Evolutionary conservation across 1,140 invertebrate genomes (phyloP), one percentile per base, ranked within the genome.

Genomic region (Colletes gigas): DNA sequence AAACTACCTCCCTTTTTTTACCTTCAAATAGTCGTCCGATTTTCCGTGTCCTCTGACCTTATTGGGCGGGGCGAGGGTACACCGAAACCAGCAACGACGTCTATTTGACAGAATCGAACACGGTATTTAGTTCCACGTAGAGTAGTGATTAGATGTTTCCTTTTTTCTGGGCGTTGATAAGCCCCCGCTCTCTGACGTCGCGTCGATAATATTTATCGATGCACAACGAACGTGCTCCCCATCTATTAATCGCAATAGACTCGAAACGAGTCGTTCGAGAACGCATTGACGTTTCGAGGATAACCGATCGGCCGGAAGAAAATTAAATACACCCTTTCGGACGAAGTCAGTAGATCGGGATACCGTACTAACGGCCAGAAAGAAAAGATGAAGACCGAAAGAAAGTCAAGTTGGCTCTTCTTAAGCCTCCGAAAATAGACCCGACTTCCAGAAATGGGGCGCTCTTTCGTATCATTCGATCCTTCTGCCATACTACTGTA

Each of bases 11-110:
- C 57, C 21, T 70, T 60, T 62, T 62, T 70, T 67, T 57, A 57
- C 14, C 19, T n/a, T 7, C 10, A 79, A 10, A 79, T 52, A 63
- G 78, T 63, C 79, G 57, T 84, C 78, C 82, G 55, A 55, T 72
- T 62, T 21, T 71, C 75, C 72, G 68, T 87, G 63, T 84, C 86
- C 86, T 88, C 54, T 71, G 76, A 88, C 86, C 85, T 87, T 83
- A 88, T 87, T 87, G 85, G 85, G 86, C 83, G 85, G 85, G 85
- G 86, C 85, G 85, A 87, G 82, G 85, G 86, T 87, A 81, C 84
- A 86, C 82, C 78, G 69, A 87, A 69, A 83, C 79, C 84, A 77
- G 82, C 85, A 86, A 78, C 80, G 71, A 75, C 83, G 83, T 80
- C 81, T 70, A 59, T 83, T 86, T 71, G 77, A 83, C 84, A 86